phyloP scores from a whole-genome alignment of 2,888 invertebrate species.

The Leucoma salicis region DNA sequence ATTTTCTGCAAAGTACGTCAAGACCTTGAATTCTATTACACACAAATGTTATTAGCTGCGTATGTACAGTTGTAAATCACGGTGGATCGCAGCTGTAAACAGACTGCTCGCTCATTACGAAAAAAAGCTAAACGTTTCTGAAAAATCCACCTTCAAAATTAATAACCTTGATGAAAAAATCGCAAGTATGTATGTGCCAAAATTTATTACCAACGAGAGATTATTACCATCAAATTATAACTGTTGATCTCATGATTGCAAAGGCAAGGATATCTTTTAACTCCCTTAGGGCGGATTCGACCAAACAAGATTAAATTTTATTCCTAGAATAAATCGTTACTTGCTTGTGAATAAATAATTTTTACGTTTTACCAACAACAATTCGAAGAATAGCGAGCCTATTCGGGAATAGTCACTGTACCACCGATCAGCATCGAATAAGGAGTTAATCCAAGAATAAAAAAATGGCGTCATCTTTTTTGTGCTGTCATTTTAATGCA shows the following conservation, averaged over 20 bases:
- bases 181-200: conserved; percentile 44
- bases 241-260: background rate
- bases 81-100: conserved; percentile 58
- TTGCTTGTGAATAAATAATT: too few relatives aligned
- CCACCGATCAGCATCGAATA: too few relatives aligned
- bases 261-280: background rate
- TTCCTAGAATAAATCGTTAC: too few relatives aligned
- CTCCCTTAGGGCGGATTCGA: too few relatives aligned
- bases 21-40: conserved; percentile 54
- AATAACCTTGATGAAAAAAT: conserved; percentile 55
- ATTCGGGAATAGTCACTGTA: too few relatives aligned
- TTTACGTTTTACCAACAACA: too few relatives aligned
- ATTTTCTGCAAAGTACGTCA: conserved; percentile 44
- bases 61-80: conserved; percentile 56
- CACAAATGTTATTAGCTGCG: conserved; percentile 42
- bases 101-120: conserved; percentile 58
- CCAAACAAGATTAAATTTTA: too few relatives aligned
- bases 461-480: too few relatives aligned
- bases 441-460: too few relatives aligned
- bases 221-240: conserved; percentile 2
- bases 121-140: conserved; percentile 43
- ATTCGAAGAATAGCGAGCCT: too few relatives aligned
- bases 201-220: conserved; percentile 24
- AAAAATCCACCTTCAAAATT: conserved; percentile 47
- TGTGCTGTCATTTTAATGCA: too few relatives aligned